These are phyloP conservation scores for Megalopta genalis DNA, from an alignment of 1,140 invertebrate genomes.

Conservation along the genomic window DNA sequence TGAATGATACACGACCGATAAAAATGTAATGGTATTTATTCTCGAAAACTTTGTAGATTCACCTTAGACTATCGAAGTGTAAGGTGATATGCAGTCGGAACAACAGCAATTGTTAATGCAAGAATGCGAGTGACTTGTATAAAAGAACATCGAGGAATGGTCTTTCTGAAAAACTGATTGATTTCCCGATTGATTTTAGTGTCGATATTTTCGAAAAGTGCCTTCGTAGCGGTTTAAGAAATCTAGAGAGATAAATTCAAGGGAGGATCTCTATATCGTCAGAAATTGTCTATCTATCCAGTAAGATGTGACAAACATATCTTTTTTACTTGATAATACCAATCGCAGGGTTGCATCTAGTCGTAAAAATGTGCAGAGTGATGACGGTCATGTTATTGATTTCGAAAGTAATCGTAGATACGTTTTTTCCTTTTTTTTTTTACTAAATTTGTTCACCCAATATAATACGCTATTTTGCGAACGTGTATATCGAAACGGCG, in stretches of 20 bases:
- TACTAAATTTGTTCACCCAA: background rate
- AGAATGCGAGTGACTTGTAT: background rate
- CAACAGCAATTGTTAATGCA: background rate
- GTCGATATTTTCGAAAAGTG: slow-evolving; percentile 15
- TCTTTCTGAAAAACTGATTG: background rate
- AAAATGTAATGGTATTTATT: no score
- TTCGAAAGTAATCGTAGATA: background rate
- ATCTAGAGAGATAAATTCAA: background rate
- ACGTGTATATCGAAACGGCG: no score
- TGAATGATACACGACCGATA: no score
- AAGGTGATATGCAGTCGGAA: no score
- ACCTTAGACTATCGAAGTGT: no score
- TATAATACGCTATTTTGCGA: no score
- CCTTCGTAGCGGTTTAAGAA: slow-evolving; percentile 14
- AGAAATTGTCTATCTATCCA: background rate
- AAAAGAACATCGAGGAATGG: background rate
- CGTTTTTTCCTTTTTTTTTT: background rate
- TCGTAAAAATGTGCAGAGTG: slow-evolving; percentile 39
- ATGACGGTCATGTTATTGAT: slow-evolving; percentile 6
- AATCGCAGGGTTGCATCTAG: slow-evolving; percentile 27
- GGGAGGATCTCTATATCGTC: background rate
- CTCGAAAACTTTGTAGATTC: no score
- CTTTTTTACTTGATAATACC: slow-evolving; percentile 24
- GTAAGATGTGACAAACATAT: background rate
- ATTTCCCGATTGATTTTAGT: background rate